phyloP scores from a whole-genome alignment of 2,888 invertebrate genomes.

The Macrosoma leucophasiata region DNA sequence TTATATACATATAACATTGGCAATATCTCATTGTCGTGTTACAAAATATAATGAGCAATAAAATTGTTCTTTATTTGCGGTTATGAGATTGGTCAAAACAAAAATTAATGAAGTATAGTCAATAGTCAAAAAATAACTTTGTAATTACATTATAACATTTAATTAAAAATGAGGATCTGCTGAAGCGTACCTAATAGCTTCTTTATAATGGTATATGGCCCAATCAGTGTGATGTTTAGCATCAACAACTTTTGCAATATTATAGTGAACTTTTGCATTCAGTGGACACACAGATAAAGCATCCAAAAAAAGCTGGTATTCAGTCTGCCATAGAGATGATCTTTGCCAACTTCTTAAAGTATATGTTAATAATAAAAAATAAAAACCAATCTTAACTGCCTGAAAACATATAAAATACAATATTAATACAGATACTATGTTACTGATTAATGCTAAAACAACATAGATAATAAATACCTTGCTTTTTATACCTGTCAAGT shows the following conservation, averaged over 20 bases:
- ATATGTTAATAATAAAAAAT: constrained; percentile 35
- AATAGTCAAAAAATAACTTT: too few species aligned
- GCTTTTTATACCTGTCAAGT: constrained; percentile 22
- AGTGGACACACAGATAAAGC: constrained; percentile 92
- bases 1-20: too few species aligned
- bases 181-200: constrained; percentile 80
- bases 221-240: constrained; percentile 80
- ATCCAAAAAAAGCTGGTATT: constrained; percentile 85
- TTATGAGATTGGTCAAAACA: too few species aligned
- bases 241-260: constrained; percentile 91
- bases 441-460: constrained; percentile 5
- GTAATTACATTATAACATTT: too few species aligned
- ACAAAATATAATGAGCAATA: too few species aligned
- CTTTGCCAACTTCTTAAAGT: constrained; percentile 75
- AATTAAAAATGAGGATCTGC: too few species aligned
- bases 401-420: constrained; percentile 7
- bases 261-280: constrained; percentile 96
- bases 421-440: constrained; percentile 1
- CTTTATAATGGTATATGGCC: constrained; percentile 86
- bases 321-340: constrained; percentile 87
- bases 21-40: too few species aligned
- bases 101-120: too few species aligned
- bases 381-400: constrained; percentile 23
- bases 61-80: too few species aligned
- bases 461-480: constrained; percentile 34